A percentile compares a stretch with the other conserved stretches of the same genome.
Evolutionary conservation across 2,113 vertebrate genomes (phyloP).

Genomic region (Trichomycterus rosablanca): DNA sequence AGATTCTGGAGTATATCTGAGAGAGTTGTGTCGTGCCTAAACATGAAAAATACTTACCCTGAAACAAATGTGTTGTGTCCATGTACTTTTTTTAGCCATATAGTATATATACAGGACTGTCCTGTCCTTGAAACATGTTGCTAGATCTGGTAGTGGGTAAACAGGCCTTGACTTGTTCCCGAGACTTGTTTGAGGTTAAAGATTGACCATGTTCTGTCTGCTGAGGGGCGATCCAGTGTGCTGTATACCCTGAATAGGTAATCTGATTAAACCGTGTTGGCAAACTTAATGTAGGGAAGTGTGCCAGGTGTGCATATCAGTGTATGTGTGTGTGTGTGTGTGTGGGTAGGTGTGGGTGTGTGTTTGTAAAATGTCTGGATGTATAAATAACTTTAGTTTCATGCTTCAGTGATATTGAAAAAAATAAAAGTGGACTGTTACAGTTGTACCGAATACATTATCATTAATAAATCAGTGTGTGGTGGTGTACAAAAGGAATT

Average conservation of each 20-base stretch:
- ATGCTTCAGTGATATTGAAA: neutral
- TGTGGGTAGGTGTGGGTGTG: neutral
- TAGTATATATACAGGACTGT: too few species aligned
- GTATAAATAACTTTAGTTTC: neutral
- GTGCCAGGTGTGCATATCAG: too few species aligned
- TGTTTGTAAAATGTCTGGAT: neutral
- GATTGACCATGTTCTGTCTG: slow-evolving; percentile 1
- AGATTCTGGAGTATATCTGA: too few species aligned
- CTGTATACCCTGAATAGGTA: neutral
- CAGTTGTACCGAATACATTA: too few species aligned
- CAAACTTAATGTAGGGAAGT: slow-evolving; percentile 5
- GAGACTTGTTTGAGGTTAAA: slow-evolving; percentile 1
- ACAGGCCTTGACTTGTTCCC: neutral
- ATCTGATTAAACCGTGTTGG: neutral
- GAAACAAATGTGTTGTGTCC: too few species aligned
- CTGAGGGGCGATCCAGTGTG: neutral
- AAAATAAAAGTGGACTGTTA: neutral
- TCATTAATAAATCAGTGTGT: too few species aligned
- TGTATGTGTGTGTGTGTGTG: neutral
- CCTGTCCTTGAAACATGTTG: neutral
- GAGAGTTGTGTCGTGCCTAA: too few species aligned
- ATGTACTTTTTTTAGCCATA: too few species aligned
- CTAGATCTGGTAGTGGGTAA: neutral
- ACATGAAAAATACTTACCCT: too few species aligned
- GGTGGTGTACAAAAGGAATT: too few species aligned